Conservation (phyloP, 2,113 vertebrate species). For the human (Homo sapiens) region DNA sequence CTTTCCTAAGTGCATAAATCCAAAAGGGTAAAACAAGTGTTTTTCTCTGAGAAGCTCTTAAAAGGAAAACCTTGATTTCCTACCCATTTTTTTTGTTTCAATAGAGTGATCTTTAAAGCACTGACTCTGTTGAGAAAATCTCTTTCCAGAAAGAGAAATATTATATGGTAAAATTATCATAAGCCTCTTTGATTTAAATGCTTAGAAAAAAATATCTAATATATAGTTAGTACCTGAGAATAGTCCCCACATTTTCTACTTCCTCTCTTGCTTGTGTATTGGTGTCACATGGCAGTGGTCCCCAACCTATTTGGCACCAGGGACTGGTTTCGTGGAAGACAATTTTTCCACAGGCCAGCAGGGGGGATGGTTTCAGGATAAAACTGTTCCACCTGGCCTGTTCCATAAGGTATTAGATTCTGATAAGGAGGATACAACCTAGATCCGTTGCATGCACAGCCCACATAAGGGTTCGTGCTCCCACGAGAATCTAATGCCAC, state of each 20-base stretch:
- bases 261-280: neutral
- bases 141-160: neutral
- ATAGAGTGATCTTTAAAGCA: conserved; percentile 10
- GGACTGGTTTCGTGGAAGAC: too few relatives aligned
- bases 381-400: too few relatives aligned
- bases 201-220: neutral
- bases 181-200: neutral
- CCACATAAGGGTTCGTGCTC: too few relatives aligned
- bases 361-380: too few relatives aligned
- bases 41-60: conserved; percentile 19
- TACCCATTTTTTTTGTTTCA: conserved; percentile 28
- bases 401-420: too few relatives aligned
- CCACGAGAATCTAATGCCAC: neutral
- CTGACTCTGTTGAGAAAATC: neutral
- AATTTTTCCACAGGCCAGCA: too few relatives aligned
- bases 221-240: neutral
- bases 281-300: too few relatives aligned
- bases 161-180: neutral
- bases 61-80: conserved; percentile 5
- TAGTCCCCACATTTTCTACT: neutral
- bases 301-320: too few relatives aligned
- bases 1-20: neutral
- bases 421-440: too few relatives aligned
- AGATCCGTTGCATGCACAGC: too few relatives aligned
- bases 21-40: neutral